Evolutionary conservation across 2,888 invertebrate genomes (phyloP).

Genomic region (Amiota mariae): DNA sequence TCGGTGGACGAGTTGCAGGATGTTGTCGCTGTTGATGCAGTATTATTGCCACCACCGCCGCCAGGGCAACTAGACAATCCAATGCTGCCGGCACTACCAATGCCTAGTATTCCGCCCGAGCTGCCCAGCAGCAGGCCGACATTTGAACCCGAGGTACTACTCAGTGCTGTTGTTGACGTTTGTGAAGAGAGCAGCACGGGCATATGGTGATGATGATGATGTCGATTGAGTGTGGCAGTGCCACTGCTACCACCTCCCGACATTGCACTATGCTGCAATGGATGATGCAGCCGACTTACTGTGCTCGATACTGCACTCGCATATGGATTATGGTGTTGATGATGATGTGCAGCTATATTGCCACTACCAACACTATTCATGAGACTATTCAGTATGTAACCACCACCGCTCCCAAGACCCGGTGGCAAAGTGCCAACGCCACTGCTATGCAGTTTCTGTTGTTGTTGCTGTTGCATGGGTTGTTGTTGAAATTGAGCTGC

Average conservation of each 20-base stretch:
- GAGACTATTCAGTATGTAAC: conserved; percentile 65
- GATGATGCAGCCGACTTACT: conserved; percentile 59
- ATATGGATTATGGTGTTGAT: conserved; percentile 39
- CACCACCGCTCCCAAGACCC: conserved; percentile 66
- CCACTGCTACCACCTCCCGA: conserved; percentile 42
- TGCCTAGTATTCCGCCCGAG: conserved; percentile 30
- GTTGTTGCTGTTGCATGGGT: conserved; percentile 24
- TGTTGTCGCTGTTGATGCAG: conserved; percentile 63
- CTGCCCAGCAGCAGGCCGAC: conserved; percentile 61
- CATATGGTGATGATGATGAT: conserved; percentile 55
- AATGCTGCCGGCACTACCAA: conserved; percentile 49
- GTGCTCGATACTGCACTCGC: conserved; percentile 6
- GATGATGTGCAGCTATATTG: conserved; percentile 39
- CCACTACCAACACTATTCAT: conserved; percentile 48
- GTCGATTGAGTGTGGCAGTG: conserved; percentile 57
- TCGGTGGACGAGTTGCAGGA: conserved; percentile 71
- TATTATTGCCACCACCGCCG: conserved; percentile 52
- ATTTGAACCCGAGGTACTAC: conserved; percentile 55
- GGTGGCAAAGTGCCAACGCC: conserved; percentile 67
- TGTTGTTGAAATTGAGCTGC: conserved; percentile 40
- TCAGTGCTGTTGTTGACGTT: conserved; percentile 50
- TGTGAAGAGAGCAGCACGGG: conserved; percentile 56
- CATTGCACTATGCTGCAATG: conserved; percentile 41
- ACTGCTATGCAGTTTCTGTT: conserved; percentile 55
- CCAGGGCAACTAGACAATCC: conserved; percentile 37